Conservation (phyloP, 2,888 invertebrate genomes). For the Ophion slaviceki region DNA sequence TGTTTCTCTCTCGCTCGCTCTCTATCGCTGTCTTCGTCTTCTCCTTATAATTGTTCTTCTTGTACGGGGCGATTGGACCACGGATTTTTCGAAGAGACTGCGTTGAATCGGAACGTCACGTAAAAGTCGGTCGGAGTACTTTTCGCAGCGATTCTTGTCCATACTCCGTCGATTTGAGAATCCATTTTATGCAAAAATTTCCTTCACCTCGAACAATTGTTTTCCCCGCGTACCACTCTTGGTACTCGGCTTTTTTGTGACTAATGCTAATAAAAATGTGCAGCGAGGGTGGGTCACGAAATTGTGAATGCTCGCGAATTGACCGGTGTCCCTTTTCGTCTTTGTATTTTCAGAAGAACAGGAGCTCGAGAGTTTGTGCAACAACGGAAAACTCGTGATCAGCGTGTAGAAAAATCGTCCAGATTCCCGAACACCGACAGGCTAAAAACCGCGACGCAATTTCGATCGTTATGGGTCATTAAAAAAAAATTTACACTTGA, state of each 20-base stretch:
- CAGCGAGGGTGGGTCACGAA: neutral
- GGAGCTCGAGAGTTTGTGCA: slow-evolving; percentile 65
- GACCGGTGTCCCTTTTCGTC: slow-evolving; percentile 5
- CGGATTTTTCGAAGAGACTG: neutral
- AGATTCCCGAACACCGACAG: neutral
- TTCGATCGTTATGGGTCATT: neutral
- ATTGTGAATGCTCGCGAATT: neutral
- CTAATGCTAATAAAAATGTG: neutral
- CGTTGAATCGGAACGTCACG: neutral
- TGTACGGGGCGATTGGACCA: neutral
- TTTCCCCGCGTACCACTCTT: neutral
- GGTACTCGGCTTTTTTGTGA: no score
- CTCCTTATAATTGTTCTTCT: neutral
- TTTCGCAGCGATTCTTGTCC: no score
- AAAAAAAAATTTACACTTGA: neutral
- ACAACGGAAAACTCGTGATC: slow-evolving; percentile 61
- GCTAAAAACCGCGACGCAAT: neutral
- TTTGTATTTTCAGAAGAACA: slow-evolving; percentile 67
- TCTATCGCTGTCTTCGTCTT: slow-evolving; percentile 2
- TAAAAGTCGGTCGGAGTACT: no score
- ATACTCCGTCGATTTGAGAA: no score
- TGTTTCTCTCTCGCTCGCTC: neutral
- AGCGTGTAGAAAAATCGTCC: slow-evolving; percentile 25
- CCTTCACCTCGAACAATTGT: no score
- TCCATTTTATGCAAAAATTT: neutral